These are phyloP conservation scores for Myxocyprinus asiaticus DNA, from an alignment of 2,113 vertebrate genomes.

Conservation along the genomic window DNA sequence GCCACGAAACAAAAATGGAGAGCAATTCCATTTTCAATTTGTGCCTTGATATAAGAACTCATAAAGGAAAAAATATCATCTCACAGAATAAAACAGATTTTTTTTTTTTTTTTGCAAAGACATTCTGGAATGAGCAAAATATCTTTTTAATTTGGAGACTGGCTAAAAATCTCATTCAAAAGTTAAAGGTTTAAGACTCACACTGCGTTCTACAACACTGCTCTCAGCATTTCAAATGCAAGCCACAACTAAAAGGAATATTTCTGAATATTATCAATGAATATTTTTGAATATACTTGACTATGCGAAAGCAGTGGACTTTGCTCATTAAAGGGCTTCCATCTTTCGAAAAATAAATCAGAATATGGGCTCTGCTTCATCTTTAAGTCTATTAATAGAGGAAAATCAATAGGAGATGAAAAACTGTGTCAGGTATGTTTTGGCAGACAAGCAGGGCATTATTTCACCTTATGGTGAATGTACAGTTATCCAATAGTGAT, in stretches of 20 bases:
- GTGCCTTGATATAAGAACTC: slow-evolving; percentile 4
- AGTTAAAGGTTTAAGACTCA: background rate
- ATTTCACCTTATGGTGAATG: background rate
- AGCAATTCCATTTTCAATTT: background rate
- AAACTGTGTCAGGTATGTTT: background rate
- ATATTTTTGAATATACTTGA: background rate
- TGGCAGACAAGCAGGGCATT: background rate
- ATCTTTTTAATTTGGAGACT: slow-evolving; percentile 1
- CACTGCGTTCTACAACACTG: slow-evolving; percentile 15
- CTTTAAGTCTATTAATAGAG: slow-evolving; percentile 8
- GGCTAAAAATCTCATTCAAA: slow-evolving; percentile 11
- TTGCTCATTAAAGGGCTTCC: background rate
- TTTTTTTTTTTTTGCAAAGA: slow-evolving; percentile 3
- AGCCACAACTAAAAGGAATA: background rate
- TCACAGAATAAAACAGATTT: background rate
- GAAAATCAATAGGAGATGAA: background rate
- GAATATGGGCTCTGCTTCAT: background rate
- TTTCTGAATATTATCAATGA: slow-evolving; percentile 15
- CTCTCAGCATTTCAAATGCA: slow-evolving; percentile 3
- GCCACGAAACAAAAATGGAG: background rate
- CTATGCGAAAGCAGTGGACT: slow-evolving; percentile 1
- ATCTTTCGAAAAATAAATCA: background rate
- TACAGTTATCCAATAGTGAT: background rate
- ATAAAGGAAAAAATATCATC: slow-evolving; percentile 14
- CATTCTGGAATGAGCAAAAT: slow-evolving; percentile 3